Conservation (phyloP, 2,888 invertebrate genomes). For the Theretra japonica region DNA sequence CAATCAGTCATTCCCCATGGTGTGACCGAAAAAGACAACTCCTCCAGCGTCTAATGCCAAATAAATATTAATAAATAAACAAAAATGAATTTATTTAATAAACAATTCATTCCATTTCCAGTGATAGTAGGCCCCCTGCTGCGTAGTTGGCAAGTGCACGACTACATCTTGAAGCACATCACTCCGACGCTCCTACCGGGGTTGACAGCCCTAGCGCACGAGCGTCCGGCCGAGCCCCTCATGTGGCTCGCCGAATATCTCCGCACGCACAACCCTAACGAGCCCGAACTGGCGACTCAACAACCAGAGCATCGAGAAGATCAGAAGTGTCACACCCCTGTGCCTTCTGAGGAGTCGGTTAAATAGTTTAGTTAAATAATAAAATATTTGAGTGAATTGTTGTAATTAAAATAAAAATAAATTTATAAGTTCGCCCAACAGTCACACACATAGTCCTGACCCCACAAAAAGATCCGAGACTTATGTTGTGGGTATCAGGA, state of each 20-base stretch:
- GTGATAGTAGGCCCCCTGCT: conserved; percentile 91
- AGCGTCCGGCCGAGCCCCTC: conserved; percentile 90
- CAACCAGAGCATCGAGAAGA: conserved; percentile 57
- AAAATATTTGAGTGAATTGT: no score
- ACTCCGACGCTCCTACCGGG: conserved; percentile 87
- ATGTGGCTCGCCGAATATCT: conserved; percentile 92
- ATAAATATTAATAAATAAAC: no score
- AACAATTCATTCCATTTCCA: conserved; percentile 55
- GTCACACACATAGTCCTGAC: no score
- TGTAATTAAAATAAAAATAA: no score
- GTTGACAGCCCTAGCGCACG: conserved; percentile 87
- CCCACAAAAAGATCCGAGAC: no score
- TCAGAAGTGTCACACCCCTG: conserved; percentile 65
- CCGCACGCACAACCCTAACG: conserved; percentile 89
- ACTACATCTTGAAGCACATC: conserved; percentile 88
- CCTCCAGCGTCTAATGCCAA: no score
- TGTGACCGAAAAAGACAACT: no score
- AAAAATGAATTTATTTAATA: background rate
- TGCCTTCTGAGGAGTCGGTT: conserved; percentile 55
- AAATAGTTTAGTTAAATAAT: background rate
- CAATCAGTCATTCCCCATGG: no score
- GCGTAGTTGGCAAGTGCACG: conserved; percentile 85
- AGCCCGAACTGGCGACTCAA: conserved; percentile 79
- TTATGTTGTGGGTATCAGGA: no score
- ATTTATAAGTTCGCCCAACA: no score